These are phyloP conservation scores for Heteractis magnifica DNA, from an alignment of 92 coral and sea anemone genomes.

Conservation along the genomic window DNA sequence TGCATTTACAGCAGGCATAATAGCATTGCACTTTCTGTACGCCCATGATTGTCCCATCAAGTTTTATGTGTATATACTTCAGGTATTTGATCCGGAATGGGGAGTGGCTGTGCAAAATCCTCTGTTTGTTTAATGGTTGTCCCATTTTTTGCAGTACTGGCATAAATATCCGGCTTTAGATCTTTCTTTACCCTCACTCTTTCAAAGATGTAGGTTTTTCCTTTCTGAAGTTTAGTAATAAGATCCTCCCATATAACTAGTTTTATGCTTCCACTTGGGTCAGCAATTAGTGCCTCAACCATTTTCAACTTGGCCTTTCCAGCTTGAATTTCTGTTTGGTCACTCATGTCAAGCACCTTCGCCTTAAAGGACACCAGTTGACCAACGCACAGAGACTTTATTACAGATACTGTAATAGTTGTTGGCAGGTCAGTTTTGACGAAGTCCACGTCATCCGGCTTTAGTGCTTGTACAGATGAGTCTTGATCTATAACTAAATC, in stretches of 20 bases:
- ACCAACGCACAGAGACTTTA: not conserved
- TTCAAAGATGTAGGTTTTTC: not conserved
- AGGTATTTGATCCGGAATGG: not conserved
- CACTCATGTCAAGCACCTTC: slow-evolving; percentile 9
- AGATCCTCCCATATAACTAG: slow-evolving; percentile 5
- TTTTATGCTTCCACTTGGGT: slow-evolving; percentile 1
- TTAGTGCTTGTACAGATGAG: no score
- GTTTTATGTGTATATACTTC: not conserved
- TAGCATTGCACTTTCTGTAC: not conserved
- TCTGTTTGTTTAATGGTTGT: not conserved
- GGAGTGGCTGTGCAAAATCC: not conserved
- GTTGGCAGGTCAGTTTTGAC: no score
- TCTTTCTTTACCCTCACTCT: not conserved
- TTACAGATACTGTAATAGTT: no score
- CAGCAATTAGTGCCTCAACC: slow-evolving; percentile 4
- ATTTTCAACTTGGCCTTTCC: slow-evolving; percentile 7
- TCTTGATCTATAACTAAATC: no score
- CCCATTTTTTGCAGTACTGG: slow-evolving; percentile 1
- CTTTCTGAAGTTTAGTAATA: not conserved
- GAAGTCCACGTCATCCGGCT: no score
- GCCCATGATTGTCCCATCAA: not conserved
- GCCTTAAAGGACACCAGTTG: not conserved
- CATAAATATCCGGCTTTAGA: not conserved
- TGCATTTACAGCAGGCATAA: not conserved
- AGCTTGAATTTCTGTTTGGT: not conserved